Conservation (phyloP, 2,888 invertebrate genomes). For the Platerodrilus igneus region DNA sequence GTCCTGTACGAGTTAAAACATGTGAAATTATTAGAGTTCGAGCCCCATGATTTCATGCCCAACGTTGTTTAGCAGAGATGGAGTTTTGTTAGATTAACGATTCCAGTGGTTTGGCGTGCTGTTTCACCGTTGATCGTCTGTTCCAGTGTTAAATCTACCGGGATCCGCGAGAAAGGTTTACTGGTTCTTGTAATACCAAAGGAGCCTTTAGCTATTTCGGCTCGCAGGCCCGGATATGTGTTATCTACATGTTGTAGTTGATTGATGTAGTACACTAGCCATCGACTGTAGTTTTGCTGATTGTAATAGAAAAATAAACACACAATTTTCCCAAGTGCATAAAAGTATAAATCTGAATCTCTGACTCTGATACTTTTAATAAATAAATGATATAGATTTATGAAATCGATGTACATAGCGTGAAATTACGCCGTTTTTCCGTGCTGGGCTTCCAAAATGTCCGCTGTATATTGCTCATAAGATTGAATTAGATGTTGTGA, state of each 20-base stretch:
- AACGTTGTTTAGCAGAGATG: conserved; percentile 30
- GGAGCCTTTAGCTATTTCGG: conserved; percentile 21
- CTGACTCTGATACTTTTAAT: conserved; percentile 29
- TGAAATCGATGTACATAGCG: conserved; percentile 23
- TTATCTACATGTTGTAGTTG: conserved; percentile 12
- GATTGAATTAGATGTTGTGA: conserved; percentile 20
- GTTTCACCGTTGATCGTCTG: too few relatives aligned
- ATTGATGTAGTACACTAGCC: conserved; percentile 17
- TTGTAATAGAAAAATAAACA: conserved; percentile 28
- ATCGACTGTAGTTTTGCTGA: conserved; percentile 26
- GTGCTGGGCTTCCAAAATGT: conserved; percentile 25
- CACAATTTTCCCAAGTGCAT: conserved; percentile 24
- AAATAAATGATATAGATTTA: conserved; percentile 25
- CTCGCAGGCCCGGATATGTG: conserved; percentile 28
- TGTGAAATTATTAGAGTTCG: conserved; percentile 25
- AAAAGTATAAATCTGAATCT: conserved; percentile 25
- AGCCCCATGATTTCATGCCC: conserved; percentile 25
- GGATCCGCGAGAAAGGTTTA: conserved; percentile 29
- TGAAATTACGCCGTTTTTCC: conserved; percentile 27
- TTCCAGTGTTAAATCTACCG: conserved; percentile 29
- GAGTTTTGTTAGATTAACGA: too few relatives aligned
- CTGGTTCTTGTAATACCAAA: conserved; percentile 31
- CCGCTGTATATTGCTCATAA: conserved; percentile 26
- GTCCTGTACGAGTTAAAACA: neutral
- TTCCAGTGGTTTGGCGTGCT: too few relatives aligned